Evolutionary conservation across 1,140 invertebrate genomes (phyloP), one percentile per base, ranked within the genome.

Genomic region (Lordiphosa stackelbergi): DNA sequence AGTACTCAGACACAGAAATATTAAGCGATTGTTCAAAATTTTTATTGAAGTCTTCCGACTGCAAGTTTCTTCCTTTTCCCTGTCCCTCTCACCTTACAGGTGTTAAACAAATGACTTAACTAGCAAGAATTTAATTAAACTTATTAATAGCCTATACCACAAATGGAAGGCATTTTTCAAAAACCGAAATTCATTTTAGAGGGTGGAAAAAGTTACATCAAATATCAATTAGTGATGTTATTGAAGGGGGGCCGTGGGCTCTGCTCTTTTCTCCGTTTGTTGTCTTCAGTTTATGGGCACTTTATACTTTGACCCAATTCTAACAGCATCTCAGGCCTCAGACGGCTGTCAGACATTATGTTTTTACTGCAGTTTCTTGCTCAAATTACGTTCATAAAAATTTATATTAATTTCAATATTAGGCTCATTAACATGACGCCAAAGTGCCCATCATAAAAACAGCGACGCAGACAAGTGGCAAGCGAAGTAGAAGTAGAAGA

Each of bases 401-500:
- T 81, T 63, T 57, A 74, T 81, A 79, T 79, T 79, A 71, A 79
- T 81, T 81, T 81, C 77, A 66, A 75, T 79, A 81, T 75, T 81
- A 64, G 58, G 60, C 62, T 71, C 71, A 83, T 79, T 79, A 75
- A 74, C 55, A 58, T 63, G 58, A 35, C 65, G 66, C 31, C 54
- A 52, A 61, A 52, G 42, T 62, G 63, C 53, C 62, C 28, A 49
- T 78, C 48, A 41, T 60, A 68, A 69, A 53, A 11, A 8, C 34
- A 8, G 16, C 11, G 40, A 37, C 28, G 7, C 36, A 53, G 61
- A 40, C 19, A 53, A 34, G 16, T 45, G 13, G 12, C 9, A 41
- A 36, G 8, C 8, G n/a, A 13, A 24, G 4, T 8, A 19, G n/a
- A 13, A 24, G 4, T 8, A 19, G 16, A 19, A 41, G 31, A 9